Conservation (phyloP, 2,888 invertebrate genomes). For the Syritta pipiens region DNA sequence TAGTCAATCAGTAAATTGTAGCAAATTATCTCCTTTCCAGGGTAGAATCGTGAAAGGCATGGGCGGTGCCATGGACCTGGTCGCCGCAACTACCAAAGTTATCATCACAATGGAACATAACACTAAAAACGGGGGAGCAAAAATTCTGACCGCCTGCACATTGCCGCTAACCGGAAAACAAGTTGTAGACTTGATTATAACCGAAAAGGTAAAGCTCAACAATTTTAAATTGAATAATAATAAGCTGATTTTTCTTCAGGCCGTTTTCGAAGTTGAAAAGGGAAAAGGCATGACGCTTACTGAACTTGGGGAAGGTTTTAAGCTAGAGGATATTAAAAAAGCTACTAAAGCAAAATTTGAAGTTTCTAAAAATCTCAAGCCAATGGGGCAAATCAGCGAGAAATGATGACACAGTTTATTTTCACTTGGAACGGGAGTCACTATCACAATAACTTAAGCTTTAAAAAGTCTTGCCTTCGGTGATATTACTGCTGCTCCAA, state of each 20-base stretch:
- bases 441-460: no score
- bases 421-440: no score
- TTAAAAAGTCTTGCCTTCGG: no score
- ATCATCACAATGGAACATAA: conserved; percentile 98
- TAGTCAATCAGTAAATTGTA: no score
- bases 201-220: conserved; percentile 97
- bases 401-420: background rate
- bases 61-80: conserved; percentile 99
- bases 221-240: background rate
- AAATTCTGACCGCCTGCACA: conserved; percentile 92
- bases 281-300: conserved; percentile 89
- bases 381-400: conserved; percentile 85
- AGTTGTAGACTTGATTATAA: conserved; percentile 97
- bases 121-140: conserved; percentile 93
- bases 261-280: conserved; percentile 93
- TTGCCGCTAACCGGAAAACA: conserved; percentile 96
- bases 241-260: conserved; percentile 81
- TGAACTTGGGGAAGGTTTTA: conserved; percentile 93
- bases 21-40: no score
- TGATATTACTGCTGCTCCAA: no score
- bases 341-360: conserved; percentile 93
- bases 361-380: conserved; percentile 88
- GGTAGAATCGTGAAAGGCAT: conserved; percentile 99
- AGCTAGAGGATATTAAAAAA: conserved; percentile 90
- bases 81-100: conserved; percentile 94